A percentile compares a stretch with the other conserved stretches of the same genome.
These are phyloP conservation scores for Strigamia maritima DNA, from an alignment of 2,888 invertebrate genomes.

Conservation along the genomic window DNA sequence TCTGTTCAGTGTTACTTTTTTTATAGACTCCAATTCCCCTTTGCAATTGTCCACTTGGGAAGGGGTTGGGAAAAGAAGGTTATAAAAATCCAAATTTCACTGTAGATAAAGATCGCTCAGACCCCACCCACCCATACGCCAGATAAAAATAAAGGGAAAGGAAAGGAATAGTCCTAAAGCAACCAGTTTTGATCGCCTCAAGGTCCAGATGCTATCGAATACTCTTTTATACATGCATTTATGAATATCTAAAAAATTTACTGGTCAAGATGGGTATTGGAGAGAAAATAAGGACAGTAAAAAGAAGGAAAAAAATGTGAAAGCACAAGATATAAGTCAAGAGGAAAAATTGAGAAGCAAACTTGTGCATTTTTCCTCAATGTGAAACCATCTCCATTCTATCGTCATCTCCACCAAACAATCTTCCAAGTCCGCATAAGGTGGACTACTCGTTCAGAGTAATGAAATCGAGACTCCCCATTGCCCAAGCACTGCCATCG, in stretches of 20 bases:
- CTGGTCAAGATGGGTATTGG: neutral
- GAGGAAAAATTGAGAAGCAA: neutral
- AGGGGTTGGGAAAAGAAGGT: neutral
- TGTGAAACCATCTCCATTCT: constrained; percentile 23
- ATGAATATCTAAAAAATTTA: constrained; percentile 21
- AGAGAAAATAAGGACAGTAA: neutral
- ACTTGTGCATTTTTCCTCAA: constrained; percentile 20
- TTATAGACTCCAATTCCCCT: constrained; percentile 25
- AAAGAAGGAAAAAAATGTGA: neutral
- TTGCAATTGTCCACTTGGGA: constrained; percentile 25
- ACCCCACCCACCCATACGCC: neutral
- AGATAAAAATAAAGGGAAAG: neutral
- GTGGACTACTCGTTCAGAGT: constrained; percentile 26
- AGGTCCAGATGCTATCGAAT: constrained; percentile 27
- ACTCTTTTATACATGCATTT: neutral
- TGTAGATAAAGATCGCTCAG: neutral
- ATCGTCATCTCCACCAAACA: constrained; percentile 24
- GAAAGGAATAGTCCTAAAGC: neutral
- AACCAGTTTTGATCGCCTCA: constrained; percentile 12
- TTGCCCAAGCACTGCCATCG: constrained; percentile 25
- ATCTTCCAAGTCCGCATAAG: constrained; percentile 27
- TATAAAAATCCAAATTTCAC: neutral
- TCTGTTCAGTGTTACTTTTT: neutral
- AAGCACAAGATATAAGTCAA: neutral
- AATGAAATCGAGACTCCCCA: constrained; percentile 29